Percentiles rank a stretch among this genome's conserved stretches.
These are phyloP conservation scores for Junonia oenone DNA, from an alignment of 2,888 invertebrate species.

Conservation along the genomic window DNA sequence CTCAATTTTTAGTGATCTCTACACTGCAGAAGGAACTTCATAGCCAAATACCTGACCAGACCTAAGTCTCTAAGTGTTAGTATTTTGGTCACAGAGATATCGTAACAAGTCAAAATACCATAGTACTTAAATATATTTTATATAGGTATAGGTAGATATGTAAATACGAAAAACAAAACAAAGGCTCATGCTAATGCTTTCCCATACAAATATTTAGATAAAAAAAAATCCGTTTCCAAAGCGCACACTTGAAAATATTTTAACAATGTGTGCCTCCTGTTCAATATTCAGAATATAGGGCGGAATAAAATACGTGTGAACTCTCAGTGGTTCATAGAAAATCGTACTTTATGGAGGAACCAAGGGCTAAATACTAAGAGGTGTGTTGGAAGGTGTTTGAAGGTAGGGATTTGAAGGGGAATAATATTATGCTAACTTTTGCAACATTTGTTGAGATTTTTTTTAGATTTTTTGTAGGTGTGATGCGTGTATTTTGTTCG, in stretches of 20 bases:
- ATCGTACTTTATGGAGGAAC: conserved; percentile 55
- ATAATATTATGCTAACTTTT: neutral
- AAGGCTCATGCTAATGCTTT: neutral
- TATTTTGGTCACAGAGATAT: too few species aligned
- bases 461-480: too few species aligned
- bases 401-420: neutral
- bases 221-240: neutral
- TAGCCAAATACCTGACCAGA: too few species aligned
- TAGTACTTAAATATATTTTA: too few species aligned
- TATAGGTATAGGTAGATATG: too few species aligned
- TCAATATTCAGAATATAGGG: conserved; percentile 48
- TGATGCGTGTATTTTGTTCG: too few species aligned
- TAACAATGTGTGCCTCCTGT: conserved; percentile 20
- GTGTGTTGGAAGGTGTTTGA: conserved; percentile 27
- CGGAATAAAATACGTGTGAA: conserved; percentile 52
- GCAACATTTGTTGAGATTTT: too few species aligned
- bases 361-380: conserved; percentile 50
- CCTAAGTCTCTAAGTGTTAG: too few species aligned
- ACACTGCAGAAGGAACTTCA: too few species aligned
- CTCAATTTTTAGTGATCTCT: too few species aligned
- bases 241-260: neutral
- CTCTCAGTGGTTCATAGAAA: conserved; percentile 55
- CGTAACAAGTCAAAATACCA: too few species aligned
- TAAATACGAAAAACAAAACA: too few species aligned
- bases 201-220: neutral